A percentile compares a stretch with the other conserved stretches of the same genome.
Evolutionary conservation across 2,888 invertebrate species (phyloP).

Genomic region (Dryococelus australis): DNA sequence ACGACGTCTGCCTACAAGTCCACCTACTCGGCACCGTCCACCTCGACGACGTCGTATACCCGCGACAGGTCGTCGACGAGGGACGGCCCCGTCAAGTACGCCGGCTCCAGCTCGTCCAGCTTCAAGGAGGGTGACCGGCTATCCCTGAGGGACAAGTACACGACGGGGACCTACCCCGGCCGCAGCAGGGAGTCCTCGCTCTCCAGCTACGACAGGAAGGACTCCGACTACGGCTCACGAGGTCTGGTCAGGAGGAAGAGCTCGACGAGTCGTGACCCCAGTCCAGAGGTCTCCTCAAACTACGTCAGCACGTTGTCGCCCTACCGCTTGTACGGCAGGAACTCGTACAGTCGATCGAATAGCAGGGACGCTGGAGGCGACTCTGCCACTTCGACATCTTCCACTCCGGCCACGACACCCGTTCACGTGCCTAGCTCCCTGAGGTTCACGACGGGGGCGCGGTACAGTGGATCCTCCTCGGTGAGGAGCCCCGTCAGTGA

Average conservation of each 20-base stretch:
- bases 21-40: slow-evolving; percentile 6
- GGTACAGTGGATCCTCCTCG: slow-evolving; percentile 49
- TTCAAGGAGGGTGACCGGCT: slow-evolving; percentile 36
- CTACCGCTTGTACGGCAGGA: slow-evolving; percentile 40
- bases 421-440: slow-evolving; percentile 41
- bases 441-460: slow-evolving; percentile 48
- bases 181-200: slow-evolving; percentile 24
- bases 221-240: slow-evolving; percentile 30
- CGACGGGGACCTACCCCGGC: slow-evolving; percentile 37
- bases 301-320: slow-evolving; percentile 36
- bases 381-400: slow-evolving; percentile 34
- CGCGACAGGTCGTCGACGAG: slow-evolving; percentile 19
- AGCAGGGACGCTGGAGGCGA: slow-evolving; percentile 43
- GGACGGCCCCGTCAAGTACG: slow-evolving; percentile 8
- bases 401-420: slow-evolving; percentile 38
- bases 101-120: neutral
- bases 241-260: slow-evolving; percentile 30
- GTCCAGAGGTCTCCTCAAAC: slow-evolving; percentile 33
- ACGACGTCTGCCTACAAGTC: neutral
- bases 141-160: slow-evolving; percentile 39
- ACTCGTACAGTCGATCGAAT: slow-evolving; percentile 39
- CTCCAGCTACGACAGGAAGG: slow-evolving; percentile 32
- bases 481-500: slow-evolving; percentile 51
- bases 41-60: neutral
- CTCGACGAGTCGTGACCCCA: slow-evolving; percentile 29